Conservation (phyloP, 2,888 invertebrate species). For the Nephrotoma flavescens region DNA sequence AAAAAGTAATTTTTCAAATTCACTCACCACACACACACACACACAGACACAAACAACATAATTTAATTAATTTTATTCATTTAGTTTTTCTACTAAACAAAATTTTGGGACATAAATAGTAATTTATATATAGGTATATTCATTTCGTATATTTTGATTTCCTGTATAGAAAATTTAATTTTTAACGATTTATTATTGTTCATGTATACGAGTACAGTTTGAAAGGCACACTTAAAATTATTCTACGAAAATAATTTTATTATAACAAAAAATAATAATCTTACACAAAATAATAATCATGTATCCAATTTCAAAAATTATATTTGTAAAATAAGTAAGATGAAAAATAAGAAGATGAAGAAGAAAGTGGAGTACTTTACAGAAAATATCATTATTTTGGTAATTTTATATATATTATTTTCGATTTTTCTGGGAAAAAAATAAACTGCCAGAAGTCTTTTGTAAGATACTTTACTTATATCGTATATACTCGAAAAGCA, state of each 20-base stretch:
- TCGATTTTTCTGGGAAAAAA: neutral
- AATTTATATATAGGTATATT: neutral
- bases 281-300: neutral
- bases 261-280: neutral
- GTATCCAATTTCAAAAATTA: neutral
- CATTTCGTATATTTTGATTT: neutral
- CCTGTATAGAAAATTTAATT: neutral
- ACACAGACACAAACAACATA: neutral
- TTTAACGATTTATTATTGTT: neutral
- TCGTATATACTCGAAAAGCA: neutral
- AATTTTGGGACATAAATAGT: neutral
- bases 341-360: neutral
- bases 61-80: neutral
- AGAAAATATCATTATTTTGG: neutral
- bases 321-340: neutral
- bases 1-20: neutral
- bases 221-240: neutral
- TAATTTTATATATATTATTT: neutral
- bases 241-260: neutral
- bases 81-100: neutral
- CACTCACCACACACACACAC: neutral
- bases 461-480: neutral
- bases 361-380: neutral
- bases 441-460: neutral
- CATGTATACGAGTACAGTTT: neutral